A percentile compares a stretch with the other conserved stretches of the same genome.
Evolutionary conservation across 2,888 invertebrate species (phyloP).

Genomic region (Linnaemya vulpina): DNA sequence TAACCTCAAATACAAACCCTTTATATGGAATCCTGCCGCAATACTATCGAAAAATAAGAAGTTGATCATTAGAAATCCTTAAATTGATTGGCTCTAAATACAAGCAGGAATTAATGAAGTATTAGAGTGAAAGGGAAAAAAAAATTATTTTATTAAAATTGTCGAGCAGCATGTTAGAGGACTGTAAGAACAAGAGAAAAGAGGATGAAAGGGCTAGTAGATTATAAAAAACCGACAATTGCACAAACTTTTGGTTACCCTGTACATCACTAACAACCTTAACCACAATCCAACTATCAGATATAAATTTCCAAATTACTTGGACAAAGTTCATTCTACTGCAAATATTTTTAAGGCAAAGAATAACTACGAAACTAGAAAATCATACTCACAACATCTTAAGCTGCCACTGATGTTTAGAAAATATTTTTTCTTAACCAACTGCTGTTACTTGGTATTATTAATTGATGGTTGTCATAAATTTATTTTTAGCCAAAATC

Average conservation of each 20-base stretch:
- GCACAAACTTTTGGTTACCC: background rate
- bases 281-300: background rate
- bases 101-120: too few species aligned
- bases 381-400: constrained; percentile 23
- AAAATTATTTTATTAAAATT: too few species aligned
- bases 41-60: too few species aligned
- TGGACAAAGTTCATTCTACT: background rate
- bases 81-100: too few species aligned
- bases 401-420: constrained; percentile 67
- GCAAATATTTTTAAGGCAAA: background rate
- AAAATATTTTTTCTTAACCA: constrained; percentile 42
- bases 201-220: background rate
- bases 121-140: too few species aligned
- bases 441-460: constrained; percentile 72
- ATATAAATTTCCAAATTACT: too few species aligned
- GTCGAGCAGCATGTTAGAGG: too few species aligned
- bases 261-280: background rate
- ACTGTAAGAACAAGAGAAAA: background rate
- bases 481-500: constrained; percentile 74
- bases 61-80: too few species aligned
- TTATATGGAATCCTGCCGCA: too few species aligned
- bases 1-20: too few species aligned
- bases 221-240: background rate
- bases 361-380: background rate
- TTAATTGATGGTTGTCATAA: constrained; percentile 78